Evolutionary conservation across 2,113 vertebrate genomes (phyloP).

Genomic region (Coptodon bakossiorum): DNA sequence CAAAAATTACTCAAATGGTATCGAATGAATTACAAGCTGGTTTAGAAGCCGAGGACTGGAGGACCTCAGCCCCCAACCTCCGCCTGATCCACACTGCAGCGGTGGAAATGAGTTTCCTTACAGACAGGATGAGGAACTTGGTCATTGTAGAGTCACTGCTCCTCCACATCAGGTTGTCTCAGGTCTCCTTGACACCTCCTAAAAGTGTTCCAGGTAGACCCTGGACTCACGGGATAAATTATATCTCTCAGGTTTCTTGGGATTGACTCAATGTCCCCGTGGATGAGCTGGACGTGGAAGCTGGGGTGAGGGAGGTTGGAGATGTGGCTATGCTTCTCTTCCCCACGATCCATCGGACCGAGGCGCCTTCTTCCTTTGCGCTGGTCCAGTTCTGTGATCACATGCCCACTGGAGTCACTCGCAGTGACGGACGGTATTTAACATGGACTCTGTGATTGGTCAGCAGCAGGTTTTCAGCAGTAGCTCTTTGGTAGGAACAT

Average conservation of each 20-base stretch:
- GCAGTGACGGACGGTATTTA: not conserved
- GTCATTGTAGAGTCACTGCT: not conserved
- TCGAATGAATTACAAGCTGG: not conserved
- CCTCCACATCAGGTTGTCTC: not conserved
- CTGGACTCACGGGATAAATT: accelerated
- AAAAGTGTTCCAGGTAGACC: not conserved
- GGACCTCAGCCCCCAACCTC: not conserved
- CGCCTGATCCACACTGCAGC: not conserved
- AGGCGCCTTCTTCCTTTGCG: not conserved
- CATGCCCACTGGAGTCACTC: not conserved
- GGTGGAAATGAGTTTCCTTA: not conserved
- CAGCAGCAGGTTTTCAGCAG: not conserved
- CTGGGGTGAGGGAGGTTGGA: not conserved
- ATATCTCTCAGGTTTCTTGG: not conserved
- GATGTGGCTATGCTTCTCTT: not conserved
- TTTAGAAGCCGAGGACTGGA: not conserved
- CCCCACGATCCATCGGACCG: not conserved
- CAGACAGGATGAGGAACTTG: not conserved
- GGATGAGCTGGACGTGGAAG: not conserved
- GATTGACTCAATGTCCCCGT: not conserved
- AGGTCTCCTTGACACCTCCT: not conserved
- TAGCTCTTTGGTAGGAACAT: not conserved
- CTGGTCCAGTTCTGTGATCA: not conserved
- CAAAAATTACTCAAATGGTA: not conserved
- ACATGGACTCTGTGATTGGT: not conserved